Percentiles rank a stretch among this genome's conserved stretches.
Evolutionary conservation across 2,888 invertebrate genomes (phyloP).

Genomic region (Pachliopta kotzebuea): DNA sequence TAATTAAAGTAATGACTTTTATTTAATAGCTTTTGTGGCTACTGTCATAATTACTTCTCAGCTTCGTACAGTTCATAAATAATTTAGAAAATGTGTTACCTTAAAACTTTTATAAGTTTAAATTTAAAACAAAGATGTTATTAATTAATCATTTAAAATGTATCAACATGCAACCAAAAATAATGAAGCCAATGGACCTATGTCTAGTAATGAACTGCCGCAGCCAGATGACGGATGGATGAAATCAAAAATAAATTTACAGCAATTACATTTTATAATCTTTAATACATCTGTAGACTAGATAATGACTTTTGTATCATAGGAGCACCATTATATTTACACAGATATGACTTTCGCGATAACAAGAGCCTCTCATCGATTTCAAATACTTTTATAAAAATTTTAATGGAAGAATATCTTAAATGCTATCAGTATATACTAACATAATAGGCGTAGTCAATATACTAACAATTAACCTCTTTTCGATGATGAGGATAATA

Average conservation of each 20-base stretch:
- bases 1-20: background rate
- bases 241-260: too few species aligned
- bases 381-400: background rate
- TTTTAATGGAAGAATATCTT: background rate
- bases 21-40: background rate
- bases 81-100: too few species aligned
- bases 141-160: too few species aligned
- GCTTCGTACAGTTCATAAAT: too few species aligned
- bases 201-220: too few species aligned
- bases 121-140: too few species aligned
- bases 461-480: background rate
- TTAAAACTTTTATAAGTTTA: too few species aligned
- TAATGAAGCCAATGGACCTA: too few species aligned
- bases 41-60: too few species aligned
- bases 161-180: too few species aligned
- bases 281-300: slow-evolving; percentile 70
- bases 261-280: slow-evolving; percentile 38
- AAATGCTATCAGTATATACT: background rate
- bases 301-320: slow-evolving; percentile 59
- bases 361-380: slow-evolving; percentile 21
- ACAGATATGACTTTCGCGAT: slow-evolving; percentile 30
- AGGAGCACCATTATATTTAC: slow-evolving; percentile 57
- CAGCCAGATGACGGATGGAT: too few species aligned
- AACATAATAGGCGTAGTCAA: background rate
- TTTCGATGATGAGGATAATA: background rate